A percentile compares a stretch with the other conserved stretches of the same genome.
These are phyloP conservation scores for Marronus borbonicus DNA, from an alignment of 2,888 invertebrate genomes.

Conservation along the genomic window DNA sequence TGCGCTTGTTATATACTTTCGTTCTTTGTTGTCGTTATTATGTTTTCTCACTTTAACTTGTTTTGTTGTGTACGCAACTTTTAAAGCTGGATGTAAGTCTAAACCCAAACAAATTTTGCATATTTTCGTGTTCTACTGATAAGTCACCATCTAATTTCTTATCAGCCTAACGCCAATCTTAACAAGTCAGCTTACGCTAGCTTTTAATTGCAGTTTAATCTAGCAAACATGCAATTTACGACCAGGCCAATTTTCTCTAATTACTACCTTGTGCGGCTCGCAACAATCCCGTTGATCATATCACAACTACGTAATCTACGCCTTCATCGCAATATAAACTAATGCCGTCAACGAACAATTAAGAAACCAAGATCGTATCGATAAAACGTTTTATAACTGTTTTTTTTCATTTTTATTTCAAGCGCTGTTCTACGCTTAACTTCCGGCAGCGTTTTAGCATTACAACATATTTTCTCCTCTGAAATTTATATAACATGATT, in stretches of 20 bases:
- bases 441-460: background rate
- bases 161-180: background rate
- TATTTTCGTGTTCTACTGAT: too few species aligned
- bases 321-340: background rate
- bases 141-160: too few species aligned
- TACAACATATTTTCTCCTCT: too few species aligned
- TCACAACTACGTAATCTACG: constrained; percentile 19
- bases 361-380: constrained; percentile 2
- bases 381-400: background rate
- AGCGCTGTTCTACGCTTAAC: background rate
- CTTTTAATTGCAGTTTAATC: constrained; percentile 27
- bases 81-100: too few species aligned
- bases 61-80: too few species aligned
- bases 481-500: too few species aligned
- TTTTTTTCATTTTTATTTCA: background rate
- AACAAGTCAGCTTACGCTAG: constrained; percentile 1
- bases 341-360: background rate
- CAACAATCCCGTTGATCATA: constrained; percentile 12
- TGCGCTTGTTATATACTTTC: too few species aligned
- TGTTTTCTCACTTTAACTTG: too few species aligned
- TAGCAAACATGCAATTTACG: constrained; percentile 18
- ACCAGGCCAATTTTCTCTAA: constrained; percentile 22
- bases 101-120: too few species aligned
- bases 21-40: too few species aligned
- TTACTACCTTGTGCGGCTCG: constrained; percentile 5